Conservation (phyloP, 2,888 invertebrate species). For the Leptopilina myrica region DNA sequence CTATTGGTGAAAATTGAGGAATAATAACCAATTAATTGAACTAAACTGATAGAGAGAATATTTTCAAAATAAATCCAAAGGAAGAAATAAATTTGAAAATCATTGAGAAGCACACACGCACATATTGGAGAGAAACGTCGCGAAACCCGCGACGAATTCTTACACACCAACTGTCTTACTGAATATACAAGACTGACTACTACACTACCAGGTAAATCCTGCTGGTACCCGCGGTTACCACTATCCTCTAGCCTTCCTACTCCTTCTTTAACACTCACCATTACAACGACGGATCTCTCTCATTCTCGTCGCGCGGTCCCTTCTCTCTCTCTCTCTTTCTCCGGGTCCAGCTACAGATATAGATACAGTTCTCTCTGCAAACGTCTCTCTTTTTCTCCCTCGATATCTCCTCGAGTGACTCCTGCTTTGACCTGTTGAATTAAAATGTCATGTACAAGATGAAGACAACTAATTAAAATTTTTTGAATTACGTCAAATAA, state of each 20-base stretch:
- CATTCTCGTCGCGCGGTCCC: not conserved
- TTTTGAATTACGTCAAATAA: too few species aligned
- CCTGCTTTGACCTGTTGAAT: conserved; percentile 3
- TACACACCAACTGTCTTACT: conserved; percentile 7
- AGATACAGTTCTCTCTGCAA: conserved; percentile 5
- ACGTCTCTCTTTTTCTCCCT: conserved; percentile 28
- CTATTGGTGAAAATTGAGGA: not conserved
- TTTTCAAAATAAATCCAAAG: not conserved
- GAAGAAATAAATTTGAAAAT: not conserved
- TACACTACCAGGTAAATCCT: conserved; percentile 28
- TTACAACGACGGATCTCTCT: conserved; percentile 16
- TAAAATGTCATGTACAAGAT: conserved; percentile 42
- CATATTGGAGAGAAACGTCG: not conserved
- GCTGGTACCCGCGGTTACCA: conserved; percentile 28
- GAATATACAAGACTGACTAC: conserved; percentile 21
- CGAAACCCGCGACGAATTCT: conserved; percentile 21
- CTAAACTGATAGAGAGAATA: not conserved
- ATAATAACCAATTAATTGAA: not conserved
- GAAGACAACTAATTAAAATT: not conserved
- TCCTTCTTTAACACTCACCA: conserved; percentile 34
- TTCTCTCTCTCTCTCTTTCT: conserved; percentile 14
- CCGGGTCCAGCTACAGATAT: conserved; percentile 21
- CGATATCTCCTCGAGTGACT: conserved; percentile 14
- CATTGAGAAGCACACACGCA: conserved; percentile 8
- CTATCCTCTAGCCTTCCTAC: conserved; percentile 33